These are phyloP conservation scores for Hesperophylax magnus DNA, from an alignment of 1,140 invertebrate genomes.

Conservation along the genomic window DNA sequence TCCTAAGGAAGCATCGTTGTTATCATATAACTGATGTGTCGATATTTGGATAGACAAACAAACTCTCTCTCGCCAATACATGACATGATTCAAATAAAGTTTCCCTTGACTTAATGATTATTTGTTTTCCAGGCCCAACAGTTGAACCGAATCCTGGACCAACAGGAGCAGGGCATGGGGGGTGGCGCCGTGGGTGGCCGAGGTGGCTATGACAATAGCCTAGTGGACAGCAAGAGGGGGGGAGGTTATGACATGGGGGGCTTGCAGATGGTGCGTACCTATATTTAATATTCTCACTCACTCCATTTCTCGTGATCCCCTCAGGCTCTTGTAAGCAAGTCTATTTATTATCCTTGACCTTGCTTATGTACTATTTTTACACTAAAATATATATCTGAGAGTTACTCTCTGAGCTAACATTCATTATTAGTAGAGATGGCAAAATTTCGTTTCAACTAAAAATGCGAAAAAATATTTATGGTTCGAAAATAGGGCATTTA, in stretches of 20 bases:
- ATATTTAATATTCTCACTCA: constrained; percentile 11
- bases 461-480: no score
- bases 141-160: constrained; percentile 74
- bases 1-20: constrained; percentile 42
- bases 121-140: constrained; percentile 70
- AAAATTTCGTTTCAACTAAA: no score
- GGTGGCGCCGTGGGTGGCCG: constrained; percentile 58
- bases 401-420: no score
- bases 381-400: no score
- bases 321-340: no score
- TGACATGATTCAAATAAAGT: no score
- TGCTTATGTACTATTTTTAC: no score
- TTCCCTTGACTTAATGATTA: neutral
- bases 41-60: constrained; percentile 39
- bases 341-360: no score
- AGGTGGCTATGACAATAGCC: constrained; percentile 51
- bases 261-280: constrained; percentile 42
- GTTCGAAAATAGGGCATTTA: no score
- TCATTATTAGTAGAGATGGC: no score
- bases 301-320: neutral
- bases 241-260: constrained; percentile 51
- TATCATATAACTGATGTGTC: constrained; percentile 34
- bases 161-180: constrained; percentile 72
- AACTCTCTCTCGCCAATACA: neutral
- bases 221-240: constrained; percentile 42